A percentile compares a stretch with the other conserved stretches of the same genome.
These are phyloP conservation scores for Cecropterus lyciades DNA, from an alignment of 1,140 invertebrate species.

Conservation along the genomic window DNA sequence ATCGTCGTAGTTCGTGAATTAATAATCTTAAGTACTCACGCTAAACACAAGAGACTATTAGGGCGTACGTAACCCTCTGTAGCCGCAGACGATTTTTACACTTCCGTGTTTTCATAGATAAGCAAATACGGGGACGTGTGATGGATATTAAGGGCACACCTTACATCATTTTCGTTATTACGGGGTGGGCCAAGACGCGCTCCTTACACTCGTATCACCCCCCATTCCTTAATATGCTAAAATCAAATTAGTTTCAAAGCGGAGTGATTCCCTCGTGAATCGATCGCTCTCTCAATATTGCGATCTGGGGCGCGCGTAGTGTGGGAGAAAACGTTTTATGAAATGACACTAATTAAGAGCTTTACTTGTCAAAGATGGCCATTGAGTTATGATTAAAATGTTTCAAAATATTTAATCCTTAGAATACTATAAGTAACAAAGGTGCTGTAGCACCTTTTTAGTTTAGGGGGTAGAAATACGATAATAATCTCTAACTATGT, in stretches of 20 bases:
- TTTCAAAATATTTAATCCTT: too few relatives aligned
- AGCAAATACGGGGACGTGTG: slow-evolving; percentile 81
- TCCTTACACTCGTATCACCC: slow-evolving; percentile 75
- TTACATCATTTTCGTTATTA: slow-evolving; percentile 83
- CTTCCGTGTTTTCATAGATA: slow-evolving; percentile 81
- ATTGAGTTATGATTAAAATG: too few relatives aligned
- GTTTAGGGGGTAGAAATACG: too few relatives aligned
- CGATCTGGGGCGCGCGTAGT: slow-evolving; percentile 47
- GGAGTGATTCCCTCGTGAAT: slow-evolving; percentile 73
- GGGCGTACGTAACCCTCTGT: slow-evolving; percentile 44
- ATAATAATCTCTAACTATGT: too few relatives aligned
- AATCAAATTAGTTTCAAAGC: slow-evolving; percentile 82
- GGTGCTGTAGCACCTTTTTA: too few relatives aligned
- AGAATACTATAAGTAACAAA: too few relatives aligned
- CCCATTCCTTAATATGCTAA: slow-evolving; percentile 81
- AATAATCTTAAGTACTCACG: slow-evolving; percentile 54
- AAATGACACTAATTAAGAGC: slow-evolving; percentile 34
- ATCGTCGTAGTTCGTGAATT: slow-evolving; percentile 35
- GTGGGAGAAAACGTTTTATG: slow-evolving; percentile 37
- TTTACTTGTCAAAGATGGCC: not conserved
- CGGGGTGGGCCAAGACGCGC: slow-evolving; percentile 72
- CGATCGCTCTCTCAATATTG: slow-evolving; percentile 71
- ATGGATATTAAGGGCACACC: slow-evolving; percentile 83
- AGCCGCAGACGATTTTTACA: slow-evolving; percentile 76
- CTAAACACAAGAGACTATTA: slow-evolving; percentile 38